These are phyloP conservation scores for Indicator indicator DNA, from an alignment of 2,113 vertebrate genomes.

Conservation along the genomic window DNA sequence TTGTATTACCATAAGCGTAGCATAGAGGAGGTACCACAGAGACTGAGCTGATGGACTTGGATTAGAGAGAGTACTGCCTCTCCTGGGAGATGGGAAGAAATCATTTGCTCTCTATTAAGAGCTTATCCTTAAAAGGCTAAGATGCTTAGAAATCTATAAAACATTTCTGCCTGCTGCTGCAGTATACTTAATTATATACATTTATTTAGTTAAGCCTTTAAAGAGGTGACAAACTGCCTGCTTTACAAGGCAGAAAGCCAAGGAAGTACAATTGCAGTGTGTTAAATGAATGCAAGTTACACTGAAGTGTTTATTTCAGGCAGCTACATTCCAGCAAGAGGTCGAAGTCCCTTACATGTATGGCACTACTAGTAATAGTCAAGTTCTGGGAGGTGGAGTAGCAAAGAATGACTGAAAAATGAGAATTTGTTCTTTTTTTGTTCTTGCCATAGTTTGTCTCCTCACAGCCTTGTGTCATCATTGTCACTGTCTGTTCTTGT, in stretches of 20 bases:
- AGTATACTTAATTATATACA: background rate
- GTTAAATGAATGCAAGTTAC: background rate
- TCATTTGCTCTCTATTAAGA: slow-evolving; percentile 30
- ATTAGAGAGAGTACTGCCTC: background rate
- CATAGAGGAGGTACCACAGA: background rate
- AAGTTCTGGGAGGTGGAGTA: background rate
- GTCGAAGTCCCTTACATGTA: background rate
- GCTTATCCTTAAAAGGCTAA: background rate
- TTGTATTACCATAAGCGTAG: background rate
- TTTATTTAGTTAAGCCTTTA: background rate
- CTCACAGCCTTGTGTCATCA: slow-evolving; percentile 72
- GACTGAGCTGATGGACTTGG: background rate
- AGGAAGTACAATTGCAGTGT: background rate
- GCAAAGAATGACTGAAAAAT: background rate
- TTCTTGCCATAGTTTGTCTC: background rate
- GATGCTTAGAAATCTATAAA: background rate
- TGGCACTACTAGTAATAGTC: background rate
- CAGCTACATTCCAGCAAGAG: background rate
- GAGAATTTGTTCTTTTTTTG: background rate
- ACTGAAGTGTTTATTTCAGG: background rate
- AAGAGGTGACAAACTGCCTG: background rate
- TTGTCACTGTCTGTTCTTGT: background rate
- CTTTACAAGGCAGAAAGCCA: background rate
- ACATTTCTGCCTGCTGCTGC: background rate
- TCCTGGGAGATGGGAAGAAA: background rate